Percentiles rank a stretch among this genome's conserved stretches.
Evolutionary conservation across 2,888 invertebrate species (phyloP).

Genomic region (Sminthurinus aureus): DNA sequence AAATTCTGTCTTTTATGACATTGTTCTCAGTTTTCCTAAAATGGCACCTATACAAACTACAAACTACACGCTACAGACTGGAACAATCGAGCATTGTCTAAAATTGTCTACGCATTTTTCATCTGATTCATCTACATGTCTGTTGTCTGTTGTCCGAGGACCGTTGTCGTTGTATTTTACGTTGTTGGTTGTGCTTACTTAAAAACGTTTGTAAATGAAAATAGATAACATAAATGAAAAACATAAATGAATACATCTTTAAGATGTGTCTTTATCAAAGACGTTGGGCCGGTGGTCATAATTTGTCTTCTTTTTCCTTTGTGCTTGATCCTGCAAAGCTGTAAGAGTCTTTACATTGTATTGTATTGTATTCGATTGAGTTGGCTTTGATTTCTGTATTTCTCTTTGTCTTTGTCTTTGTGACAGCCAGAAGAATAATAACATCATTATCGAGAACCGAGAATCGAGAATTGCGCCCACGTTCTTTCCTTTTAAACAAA

Average conservation of each 20-base stretch:
- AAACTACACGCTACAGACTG: neutral
- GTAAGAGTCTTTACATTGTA: neutral
- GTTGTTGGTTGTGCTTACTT: neutral
- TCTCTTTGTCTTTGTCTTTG: neutral
- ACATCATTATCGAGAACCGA: neutral
- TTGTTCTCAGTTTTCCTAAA: constrained; percentile 7
- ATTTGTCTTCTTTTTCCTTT: neutral
- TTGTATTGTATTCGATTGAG: neutral
- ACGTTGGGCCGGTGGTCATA: neutral
- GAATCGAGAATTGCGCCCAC: constrained; percentile 1
- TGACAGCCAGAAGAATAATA: neutral
- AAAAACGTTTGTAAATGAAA: neutral
- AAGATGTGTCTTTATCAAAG: constrained; percentile 17
- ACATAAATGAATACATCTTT: neutral
- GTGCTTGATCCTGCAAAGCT: no score
- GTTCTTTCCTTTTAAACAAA: neutral
- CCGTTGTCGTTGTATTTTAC: no score
- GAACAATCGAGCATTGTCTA: constrained; percentile 15
- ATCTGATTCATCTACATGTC: neutral
- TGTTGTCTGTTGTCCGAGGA: no score
- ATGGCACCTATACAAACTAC: neutral
- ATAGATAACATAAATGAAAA: neutral
- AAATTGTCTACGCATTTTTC: constrained; percentile 5
- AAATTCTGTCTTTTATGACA: neutral
- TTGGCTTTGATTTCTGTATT: neutral